phyloP scores from a whole-genome alignment of 2,888 invertebrate species.

The Drosophila nigricruria region DNA sequence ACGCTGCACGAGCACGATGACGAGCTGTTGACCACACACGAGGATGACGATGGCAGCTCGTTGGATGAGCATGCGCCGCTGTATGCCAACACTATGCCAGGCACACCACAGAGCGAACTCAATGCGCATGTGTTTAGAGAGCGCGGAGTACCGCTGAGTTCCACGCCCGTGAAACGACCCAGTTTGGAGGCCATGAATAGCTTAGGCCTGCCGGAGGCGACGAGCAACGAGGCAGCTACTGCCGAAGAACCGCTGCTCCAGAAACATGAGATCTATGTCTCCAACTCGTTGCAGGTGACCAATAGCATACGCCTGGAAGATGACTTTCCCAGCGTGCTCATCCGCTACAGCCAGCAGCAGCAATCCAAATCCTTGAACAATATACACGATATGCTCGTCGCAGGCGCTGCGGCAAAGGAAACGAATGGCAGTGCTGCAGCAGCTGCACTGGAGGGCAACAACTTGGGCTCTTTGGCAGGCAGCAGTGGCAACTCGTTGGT shows the following conservation, averaged over 20 bases:
- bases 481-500: conserved; percentile 55
- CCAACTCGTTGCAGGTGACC: conserved; percentile 83
- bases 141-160: conserved; percentile 23
- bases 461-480: conserved; percentile 39
- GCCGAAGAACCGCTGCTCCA: conserved; percentile 72
- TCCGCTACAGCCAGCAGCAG: conserved; percentile 73
- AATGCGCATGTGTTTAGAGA: conserved; percentile 34
- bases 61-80: conserved; percentile 82
- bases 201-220: conserved; percentile 77
- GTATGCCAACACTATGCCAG: conserved; percentile 82
- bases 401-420: neutral
- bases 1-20: conserved; percentile 83
- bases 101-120: conserved; percentile 36
- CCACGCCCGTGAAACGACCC: conserved; percentile 68
- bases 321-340: conserved; percentile 69
- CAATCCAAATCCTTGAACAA: conserved; percentile 81
- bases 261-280: conserved; percentile 84
- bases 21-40: conserved; percentile 55
- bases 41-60: conserved; percentile 81
- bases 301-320: conserved; percentile 80
- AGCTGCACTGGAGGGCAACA: conserved; percentile 4
- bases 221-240: conserved; percentile 10
- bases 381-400: conserved; percentile 65
- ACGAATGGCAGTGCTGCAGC: conserved; percentile 1
- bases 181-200: conserved; percentile 83